Evolutionary conservation across 2,113 vertebrate species (phyloP).

Genomic region (Cynopterus brachyotis): DNA sequence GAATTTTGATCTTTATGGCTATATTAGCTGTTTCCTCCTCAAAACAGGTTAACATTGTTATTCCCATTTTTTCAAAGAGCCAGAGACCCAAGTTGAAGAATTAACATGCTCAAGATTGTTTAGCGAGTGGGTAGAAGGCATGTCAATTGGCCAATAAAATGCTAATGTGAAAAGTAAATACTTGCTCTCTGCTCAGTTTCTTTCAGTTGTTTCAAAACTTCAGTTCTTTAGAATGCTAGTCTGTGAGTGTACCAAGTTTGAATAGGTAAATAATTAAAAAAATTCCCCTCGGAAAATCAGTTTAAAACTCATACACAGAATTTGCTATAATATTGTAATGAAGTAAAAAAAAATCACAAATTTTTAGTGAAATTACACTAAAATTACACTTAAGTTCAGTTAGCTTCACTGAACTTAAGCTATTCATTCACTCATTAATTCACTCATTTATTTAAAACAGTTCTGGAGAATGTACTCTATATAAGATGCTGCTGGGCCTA

Average conservation of each 20-base stretch:
- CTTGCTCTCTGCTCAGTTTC: background rate
- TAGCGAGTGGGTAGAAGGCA: background rate
- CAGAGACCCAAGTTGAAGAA: background rate
- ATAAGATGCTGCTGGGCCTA: background rate
- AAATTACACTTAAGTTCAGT: too few relatives aligned
- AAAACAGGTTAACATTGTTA: background rate
- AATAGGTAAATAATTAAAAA: background rate
- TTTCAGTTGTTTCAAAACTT: constrained; percentile 37
- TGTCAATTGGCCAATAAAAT: background rate
- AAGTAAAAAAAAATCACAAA: constrained; percentile 33
- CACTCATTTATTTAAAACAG: background rate
- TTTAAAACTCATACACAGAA: constrained; percentile 8
- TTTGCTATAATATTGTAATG: constrained; percentile 24
- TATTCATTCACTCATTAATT: background rate
- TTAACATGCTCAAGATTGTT: background rate
- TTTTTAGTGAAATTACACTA: background rate
- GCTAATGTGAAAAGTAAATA: background rate
- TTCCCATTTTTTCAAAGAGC: constrained; percentile 26
- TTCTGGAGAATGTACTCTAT: background rate
- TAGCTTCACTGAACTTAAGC: background rate
- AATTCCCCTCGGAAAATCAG: background rate
- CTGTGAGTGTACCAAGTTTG: background rate
- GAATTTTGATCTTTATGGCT: background rate
- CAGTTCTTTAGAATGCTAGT: background rate
- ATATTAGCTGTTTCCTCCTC: background rate